Evolutionary conservation across 2,797 vertebrate genomes (phyloP), one percentile per base, ranked within the genome.

Genomic region (Mastacembelus armatus): DNA sequence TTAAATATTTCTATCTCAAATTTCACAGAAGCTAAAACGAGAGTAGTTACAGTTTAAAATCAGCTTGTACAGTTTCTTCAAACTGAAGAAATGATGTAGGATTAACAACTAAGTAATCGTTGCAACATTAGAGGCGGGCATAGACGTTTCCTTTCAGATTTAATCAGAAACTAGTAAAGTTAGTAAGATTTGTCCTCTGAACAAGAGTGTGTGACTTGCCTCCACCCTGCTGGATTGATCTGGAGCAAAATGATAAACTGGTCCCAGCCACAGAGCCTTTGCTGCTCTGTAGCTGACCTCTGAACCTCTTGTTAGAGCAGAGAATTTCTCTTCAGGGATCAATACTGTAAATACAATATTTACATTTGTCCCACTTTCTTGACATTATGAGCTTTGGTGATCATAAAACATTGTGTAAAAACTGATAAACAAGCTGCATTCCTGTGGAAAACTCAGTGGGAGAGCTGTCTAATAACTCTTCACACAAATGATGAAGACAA

Each of bases 371-470:
- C 44, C 49, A 60, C 73, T 78, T 81, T 83, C 63, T 62, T 69
- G 30, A 38, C 47, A 14, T 65, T 14, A 51, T 74, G 39, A 40
- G 66, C 66, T 48, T 30, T 30, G 26, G 22, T 15, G 36, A 57
- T 74, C 44, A 47, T 76, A 54, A 88, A 83, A 77, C 22, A 8
- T 15, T 58, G 24, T 10, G 64, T 70, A 39, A 71, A 74, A 76
- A 39, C 36, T 54, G 63, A 71, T 80, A 79, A 86, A 82, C 78
- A 79, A 35, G 19, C 27, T 19, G 36, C 66, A 68, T 83, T 85
- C 81, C 76, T 73, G 69, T 10, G 70, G 72, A 43, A 42, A 62
- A 1, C 77, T 58, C 47, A 22, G 68, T 14, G 61, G 78, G 66
- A 80, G 82, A 77, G 56, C 52, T 21, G 54, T 40, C 61, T 19